phyloP scores from a whole-genome alignment of 2,797 vertebrate species.

The Odontamblyopus rebecca region DNA sequence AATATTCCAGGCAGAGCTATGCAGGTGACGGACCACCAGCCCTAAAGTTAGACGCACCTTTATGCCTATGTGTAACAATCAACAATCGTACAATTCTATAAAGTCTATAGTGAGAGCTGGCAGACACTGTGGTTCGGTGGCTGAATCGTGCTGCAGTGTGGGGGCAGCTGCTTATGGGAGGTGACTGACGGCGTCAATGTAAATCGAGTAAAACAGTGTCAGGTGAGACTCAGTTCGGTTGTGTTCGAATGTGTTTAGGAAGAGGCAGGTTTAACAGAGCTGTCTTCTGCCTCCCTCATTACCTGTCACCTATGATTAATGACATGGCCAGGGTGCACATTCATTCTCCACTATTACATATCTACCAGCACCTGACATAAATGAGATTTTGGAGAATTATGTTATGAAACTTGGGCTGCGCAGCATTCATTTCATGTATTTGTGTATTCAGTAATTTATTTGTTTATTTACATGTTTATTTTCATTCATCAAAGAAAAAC shows the following conservation, averaged over 20 bases:
- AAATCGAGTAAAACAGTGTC: slow-evolving; percentile 26
- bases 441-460: background rate
- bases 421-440: background rate
- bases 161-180: slow-evolving; percentile 11
- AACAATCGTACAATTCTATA: no score
- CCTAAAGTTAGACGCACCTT: no score
- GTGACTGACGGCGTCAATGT: slow-evolving; percentile 21
- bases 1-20: background rate
- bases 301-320: slow-evolving; percentile 44
- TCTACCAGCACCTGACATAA: slow-evolving; percentile 1
- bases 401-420: background rate
- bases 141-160: background rate
- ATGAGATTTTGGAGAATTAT: slow-evolving; percentile 4
- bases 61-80: no score
- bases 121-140: background rate
- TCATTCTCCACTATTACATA: slow-evolving; percentile 25
- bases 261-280: slow-evolving; percentile 31
- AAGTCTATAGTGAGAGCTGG: background rate
- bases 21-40: no score
- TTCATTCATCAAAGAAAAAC: no score
- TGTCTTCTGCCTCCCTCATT: slow-evolving; percentile 21
- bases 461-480: background rate
- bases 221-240: slow-evolving; percentile 30
- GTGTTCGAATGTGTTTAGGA: slow-evolving; percentile 3
- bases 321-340: slow-evolving; percentile 21